Base-by-base conservation (phyloP, 2,888 invertebrate species). In the Zootermopsis nevadensis region DNA sequence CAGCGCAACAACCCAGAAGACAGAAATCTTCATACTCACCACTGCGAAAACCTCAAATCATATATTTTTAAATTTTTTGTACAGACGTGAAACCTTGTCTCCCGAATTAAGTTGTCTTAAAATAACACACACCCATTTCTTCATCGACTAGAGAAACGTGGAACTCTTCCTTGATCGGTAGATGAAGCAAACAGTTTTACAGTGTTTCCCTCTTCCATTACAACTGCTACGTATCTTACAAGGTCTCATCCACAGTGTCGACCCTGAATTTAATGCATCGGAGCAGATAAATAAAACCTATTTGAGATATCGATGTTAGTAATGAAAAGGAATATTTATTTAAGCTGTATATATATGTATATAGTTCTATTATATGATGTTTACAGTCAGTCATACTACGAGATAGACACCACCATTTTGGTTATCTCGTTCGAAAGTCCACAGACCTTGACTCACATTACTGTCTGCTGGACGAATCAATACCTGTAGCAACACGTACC, bases 391-490 rank as follows among this genome's bases (percentile, higher is more conserved):
- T 1, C 27, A 12, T n/a, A n/a, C n/a, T n/a, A 27, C 15, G 55
- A 19, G 12, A 19, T 12, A 60, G 60, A 27, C 27, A 12, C 22
- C 33, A 69, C 31, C 4, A 15, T n/a, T 33, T 22, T 69, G 31
- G 31, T 69, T 30, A 33, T 69, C 33, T 69, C 2, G 19, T 27
- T 69, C 69, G 19, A 33, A 22, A 69, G 4, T 33, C 31, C 69
- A 69, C 33, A 33, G 69, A 69, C 69, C 69, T 69, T 69, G 69
- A 69, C 69, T 69, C 22, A 69, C 33, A 33, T 69, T 31, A 60
- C 12, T n/a, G n/a, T 60, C 48, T 48, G 8, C 60, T 60, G 60
- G 8, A 15, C 15, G 33, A 33, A 69, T 69, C 69, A 69, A 69
- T 69, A 69, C 31, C 69, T 69, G 69, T 33, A 66, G 15, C 3